Base-by-base conservation (phyloP, 1,140 invertebrate genomes). In the Coelopa frigida region DNA sequence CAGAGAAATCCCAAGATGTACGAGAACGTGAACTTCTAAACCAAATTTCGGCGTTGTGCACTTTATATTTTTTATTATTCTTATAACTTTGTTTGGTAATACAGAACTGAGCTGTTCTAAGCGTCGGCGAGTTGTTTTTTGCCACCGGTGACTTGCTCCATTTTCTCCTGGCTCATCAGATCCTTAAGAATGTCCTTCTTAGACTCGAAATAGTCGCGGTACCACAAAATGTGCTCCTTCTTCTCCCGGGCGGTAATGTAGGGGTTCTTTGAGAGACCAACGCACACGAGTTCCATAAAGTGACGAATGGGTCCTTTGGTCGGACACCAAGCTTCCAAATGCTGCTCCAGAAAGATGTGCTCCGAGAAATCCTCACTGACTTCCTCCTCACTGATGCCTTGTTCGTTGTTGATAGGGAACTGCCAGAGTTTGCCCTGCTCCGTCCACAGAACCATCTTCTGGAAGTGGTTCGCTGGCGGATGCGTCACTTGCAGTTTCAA, bases 341-440 rank as follows among this genome's bases (percentile, higher is more conserved):
- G 81, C 15, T 77, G 69, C 50, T 98, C 93, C 7, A 98, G 70
- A 68, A 98, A 96, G 14, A 99, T 80, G 63, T 99, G 96, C 51
- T 95, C 88, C 2, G 87, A 79, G 67, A 96, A 96, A 52, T 86
- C 82, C 1, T 89, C 76, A 50, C 82, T 78, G 15, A 77, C 66
- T 64, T 98, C 92, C 56, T 85, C 80, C 36, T 84, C 81, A 7
- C n/a, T 32, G 61, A 91, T 64, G 49, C 84, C 94, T 79, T 90
- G 85, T 73, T 98, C 94, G 77, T 99, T 99, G 70, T 98, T 75
- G 47, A 99, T 94, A 10, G 96, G 96, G 70, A 97, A 99, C 42
- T 86, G 82, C 95, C 95, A 99, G 7, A 98, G 56, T 74, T 94
- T 96, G 35, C 90, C 91, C 69, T 94, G 80, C 39, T 95, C 81